These are phyloP conservation scores for Rallus limicola DNA, from an alignment of 2,113 vertebrate species.

Conservation along the genomic window DNA sequence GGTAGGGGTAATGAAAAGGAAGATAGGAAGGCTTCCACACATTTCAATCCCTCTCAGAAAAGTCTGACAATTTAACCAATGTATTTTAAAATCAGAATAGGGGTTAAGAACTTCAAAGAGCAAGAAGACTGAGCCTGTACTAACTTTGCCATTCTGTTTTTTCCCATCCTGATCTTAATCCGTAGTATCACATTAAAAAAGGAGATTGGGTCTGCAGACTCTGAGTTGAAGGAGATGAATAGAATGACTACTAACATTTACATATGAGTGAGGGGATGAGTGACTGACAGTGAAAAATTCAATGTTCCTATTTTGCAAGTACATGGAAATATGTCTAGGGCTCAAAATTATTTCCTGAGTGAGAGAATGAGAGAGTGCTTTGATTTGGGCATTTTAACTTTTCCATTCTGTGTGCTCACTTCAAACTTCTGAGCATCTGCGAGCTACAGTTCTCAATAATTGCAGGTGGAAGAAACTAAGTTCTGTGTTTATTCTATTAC, in stretches of 20 bases:
- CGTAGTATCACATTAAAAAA: neutral
- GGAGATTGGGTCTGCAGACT: neutral
- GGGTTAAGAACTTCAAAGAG: neutral
- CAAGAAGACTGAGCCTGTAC: neutral
- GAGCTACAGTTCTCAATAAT: neutral
- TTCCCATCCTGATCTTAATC: neutral
- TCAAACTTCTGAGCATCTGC: neutral
- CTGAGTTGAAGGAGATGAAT: neutral
- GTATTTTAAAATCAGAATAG: neutral
- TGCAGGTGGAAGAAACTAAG: neutral
- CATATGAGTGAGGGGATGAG: neutral
- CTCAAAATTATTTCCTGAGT: neutral
- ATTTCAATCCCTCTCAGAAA: neutral
- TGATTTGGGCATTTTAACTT: neutral
- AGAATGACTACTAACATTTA: neutral
- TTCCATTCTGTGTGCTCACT: neutral
- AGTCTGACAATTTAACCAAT: neutral
- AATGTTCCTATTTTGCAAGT: neutral
- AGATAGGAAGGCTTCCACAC: neutral
- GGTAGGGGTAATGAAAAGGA: neutral
- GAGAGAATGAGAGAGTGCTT: neutral
- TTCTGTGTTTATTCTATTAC: neutral
- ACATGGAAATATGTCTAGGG: neutral
- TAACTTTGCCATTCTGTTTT: neutral
- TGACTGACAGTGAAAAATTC: neutral